Evolutionary conservation across 2,113 vertebrate species (phyloP).

Genomic region (Pomatorhinus ruficollis): DNA sequence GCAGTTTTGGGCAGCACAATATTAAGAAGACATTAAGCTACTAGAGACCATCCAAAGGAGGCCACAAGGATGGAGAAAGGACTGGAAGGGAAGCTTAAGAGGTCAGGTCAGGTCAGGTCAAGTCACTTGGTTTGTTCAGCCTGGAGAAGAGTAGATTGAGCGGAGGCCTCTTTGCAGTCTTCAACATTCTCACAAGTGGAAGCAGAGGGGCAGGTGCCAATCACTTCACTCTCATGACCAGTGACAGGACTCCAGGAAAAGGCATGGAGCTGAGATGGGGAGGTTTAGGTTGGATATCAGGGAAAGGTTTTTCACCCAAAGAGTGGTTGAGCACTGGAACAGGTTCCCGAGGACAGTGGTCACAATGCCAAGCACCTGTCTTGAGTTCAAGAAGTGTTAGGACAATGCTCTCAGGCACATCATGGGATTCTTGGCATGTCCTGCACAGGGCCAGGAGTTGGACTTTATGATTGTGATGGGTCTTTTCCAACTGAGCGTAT

Average conservation of each 20-base stretch:
- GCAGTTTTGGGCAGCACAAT: not conserved
- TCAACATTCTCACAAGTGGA: not conserved
- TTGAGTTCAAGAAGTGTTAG: not conserved
- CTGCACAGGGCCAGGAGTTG: accelerated
- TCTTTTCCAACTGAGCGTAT: not conserved
- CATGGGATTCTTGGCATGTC: not conserved
- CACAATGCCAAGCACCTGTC: not conserved
- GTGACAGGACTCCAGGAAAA: not conserved
- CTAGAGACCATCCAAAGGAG: not conserved
- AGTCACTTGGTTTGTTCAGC: not conserved
- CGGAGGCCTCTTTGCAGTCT: not conserved
- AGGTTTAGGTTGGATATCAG: not conserved
- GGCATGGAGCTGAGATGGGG: not conserved
- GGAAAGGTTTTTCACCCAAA: not conserved
- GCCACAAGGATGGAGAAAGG: not conserved
- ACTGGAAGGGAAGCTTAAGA: not conserved
- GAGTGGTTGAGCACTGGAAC: not conserved
- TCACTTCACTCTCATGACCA: not conserved
- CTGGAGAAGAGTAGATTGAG: not conserved
- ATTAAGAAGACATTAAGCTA: not conserved
- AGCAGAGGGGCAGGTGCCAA: not conserved
- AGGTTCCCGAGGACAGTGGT: not conserved
- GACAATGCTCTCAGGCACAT: not conserved
- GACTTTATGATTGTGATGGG: not conserved
- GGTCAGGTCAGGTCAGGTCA: not conserved